Base-by-base conservation (phyloP, 1,140 invertebrate species). In the Steinernema feltiae region DNA sequence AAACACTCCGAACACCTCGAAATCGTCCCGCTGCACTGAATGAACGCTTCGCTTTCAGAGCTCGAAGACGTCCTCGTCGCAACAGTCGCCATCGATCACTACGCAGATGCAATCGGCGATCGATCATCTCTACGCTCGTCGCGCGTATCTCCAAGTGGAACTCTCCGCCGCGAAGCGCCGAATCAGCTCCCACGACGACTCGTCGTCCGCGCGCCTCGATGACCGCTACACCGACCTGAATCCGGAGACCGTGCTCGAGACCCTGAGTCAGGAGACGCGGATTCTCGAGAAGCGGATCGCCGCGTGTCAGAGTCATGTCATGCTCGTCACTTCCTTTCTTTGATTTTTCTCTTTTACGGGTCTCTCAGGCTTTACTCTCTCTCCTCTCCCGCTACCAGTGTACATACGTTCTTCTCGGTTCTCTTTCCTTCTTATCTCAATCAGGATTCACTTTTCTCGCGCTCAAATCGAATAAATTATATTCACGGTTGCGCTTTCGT, bases 311-410 rank as follows among this genome's bases (percentile, higher is more conserved):
- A 76, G 69, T 46, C 76, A 71, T 24, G 76, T 77, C 30, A 77
- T 77, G 75, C 48, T 77, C 48, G 76, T 77, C 69, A 77, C 76
- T 21, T 32, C 74, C 27, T 77, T 77, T 41, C 46, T 76, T n/a
- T 76, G 32, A 73, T 32, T 31, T 41, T 7, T 41, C 35, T 18
- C 21, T 32, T 72, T 27, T 24, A 72, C 48, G 71, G 53, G 53
- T 63, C 24, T 3, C 24, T 63, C 53, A 21, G 35, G 7, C 24
- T 63, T 63, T 17, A 27, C 24, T 63, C 24, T 21, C 15, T 27
- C 53, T 21, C 24, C 53, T 27, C 53, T n/a, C n/a, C n/a, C n/a
- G n/a, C n/a, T n/a, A n/a, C n/a, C 53, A 3, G 53, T 63, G 53
- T 63, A 63, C 53, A 63, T 63, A 63, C 15, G 2, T 27, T 63